These are phyloP conservation scores for Gymnocypris eckloni DNA, from an alignment of 2,797 vertebrate species.

Conservation along the genomic window DNA sequence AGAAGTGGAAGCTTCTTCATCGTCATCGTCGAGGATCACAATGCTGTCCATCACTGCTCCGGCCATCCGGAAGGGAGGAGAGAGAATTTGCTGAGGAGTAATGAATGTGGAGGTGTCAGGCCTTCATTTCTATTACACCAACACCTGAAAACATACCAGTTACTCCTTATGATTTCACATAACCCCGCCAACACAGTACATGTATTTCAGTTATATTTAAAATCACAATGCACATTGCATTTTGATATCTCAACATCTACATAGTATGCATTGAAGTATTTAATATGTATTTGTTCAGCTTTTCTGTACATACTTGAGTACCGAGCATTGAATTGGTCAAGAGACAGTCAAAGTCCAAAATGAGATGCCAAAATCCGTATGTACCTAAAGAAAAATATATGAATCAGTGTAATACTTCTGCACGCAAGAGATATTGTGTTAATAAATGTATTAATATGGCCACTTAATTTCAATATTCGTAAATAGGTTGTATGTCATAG, in stretches of 20 bases:
- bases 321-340: constrained; percentile 19
- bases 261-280: neutral
- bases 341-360: neutral
- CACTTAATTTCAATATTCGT: neutral
- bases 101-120: constrained; percentile 25
- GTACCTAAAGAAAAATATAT: neutral
- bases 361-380: neutral
- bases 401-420: neutral
- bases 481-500: neutral
- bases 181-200: neutral
- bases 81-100: constrained; percentile 17
- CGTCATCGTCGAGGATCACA: constrained; percentile 76
- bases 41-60: constrained; percentile 75
- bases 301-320: neutral
- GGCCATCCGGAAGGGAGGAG: constrained; percentile 65
- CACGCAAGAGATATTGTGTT: neutral
- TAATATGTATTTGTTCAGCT: neutral
- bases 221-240: neutral
- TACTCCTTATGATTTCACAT: neutral
- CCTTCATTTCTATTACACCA: constrained; percentile 7
- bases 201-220: neutral
- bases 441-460: neutral
- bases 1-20: constrained; percentile 64
- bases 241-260: neutral
- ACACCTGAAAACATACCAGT: constrained; percentile 9